phyloP scores from a whole-genome alignment of 1,140 invertebrate genomes.

The Rhizoglyphus robini region DNA sequence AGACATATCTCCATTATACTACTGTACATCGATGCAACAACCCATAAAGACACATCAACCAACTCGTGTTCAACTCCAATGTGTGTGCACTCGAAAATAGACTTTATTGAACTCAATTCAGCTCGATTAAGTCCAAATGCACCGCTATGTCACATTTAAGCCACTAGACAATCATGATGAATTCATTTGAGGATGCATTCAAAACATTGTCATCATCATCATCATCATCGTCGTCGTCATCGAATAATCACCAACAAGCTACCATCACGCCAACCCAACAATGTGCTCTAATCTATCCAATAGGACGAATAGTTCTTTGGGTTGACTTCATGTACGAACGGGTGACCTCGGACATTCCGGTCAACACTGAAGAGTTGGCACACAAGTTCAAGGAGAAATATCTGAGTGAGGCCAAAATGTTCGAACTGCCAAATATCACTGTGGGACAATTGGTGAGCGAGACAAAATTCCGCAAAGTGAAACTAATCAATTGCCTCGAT shows the following conservation, averaged over 20 bases:
- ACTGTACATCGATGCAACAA: too few species aligned
- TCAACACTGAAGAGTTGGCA: neutral
- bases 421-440: neutral
- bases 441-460: neutral
- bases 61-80: too few species aligned
- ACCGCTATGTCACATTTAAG: too few species aligned
- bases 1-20: too few species aligned
- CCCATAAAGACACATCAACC: too few species aligned
- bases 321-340: neutral
- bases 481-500: neutral
- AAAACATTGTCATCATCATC: neutral
- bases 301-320: neutral
- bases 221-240: neutral
- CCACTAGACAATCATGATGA: too few species aligned
- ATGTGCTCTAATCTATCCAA: neutral
- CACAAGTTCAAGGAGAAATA: neutral
- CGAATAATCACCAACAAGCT: neutral
- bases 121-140: too few species aligned
- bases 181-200: neutral
- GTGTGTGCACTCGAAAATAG: too few species aligned
- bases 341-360: neutral
- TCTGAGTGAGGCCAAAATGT: neutral
- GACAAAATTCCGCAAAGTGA: neutral
- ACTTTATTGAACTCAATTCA: too few species aligned
- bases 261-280: neutral